Conservation (phyloP, 2,888 invertebrate species). For the Drosophila formosana region DNA sequence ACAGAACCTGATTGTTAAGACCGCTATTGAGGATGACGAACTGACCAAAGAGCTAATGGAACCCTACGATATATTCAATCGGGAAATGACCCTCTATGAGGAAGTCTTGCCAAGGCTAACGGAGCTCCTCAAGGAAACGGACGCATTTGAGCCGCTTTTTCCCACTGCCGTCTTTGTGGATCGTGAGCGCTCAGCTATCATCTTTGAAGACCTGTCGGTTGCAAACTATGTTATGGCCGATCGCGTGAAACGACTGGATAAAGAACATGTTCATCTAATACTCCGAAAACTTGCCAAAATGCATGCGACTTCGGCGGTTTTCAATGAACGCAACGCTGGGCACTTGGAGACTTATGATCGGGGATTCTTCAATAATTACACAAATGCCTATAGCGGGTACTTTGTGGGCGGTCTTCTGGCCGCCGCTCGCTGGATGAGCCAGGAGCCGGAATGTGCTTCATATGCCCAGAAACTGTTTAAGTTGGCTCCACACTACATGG, state of each 20-base stretch:
- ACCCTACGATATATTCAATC: constrained; percentile 82
- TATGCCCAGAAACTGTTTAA: constrained; percentile 79
- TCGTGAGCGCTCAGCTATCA: constrained; percentile 71
- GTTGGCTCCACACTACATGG: constrained; percentile 80
- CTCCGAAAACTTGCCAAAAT: constrained; percentile 85
- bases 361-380: constrained; percentile 83
- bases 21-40: constrained; percentile 79
- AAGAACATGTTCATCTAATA: constrained; percentile 84
- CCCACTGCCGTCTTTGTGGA: constrained; percentile 81
- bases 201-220: constrained; percentile 83
- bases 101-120: constrained; percentile 81
- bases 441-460: constrained; percentile 60
- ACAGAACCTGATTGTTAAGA: constrained; percentile 76
- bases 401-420: constrained; percentile 80
- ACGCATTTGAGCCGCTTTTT: constrained; percentile 76
- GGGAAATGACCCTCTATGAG: constrained; percentile 84
- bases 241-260: constrained; percentile 83
- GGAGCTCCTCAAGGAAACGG: constrained; percentile 68
- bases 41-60: constrained; percentile 75
- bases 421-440: constrained; percentile 77
- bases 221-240: constrained; percentile 80
- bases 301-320: constrained; percentile 86
- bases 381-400: constrained; percentile 79
- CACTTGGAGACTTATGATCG: constrained; percentile 79
- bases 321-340: constrained; percentile 82